A percentile compares a stretch with the other conserved stretches of the same genome.
Conservation (phyloP, 2,113 vertebrate species). For the Apaloderma vittatum region DNA sequence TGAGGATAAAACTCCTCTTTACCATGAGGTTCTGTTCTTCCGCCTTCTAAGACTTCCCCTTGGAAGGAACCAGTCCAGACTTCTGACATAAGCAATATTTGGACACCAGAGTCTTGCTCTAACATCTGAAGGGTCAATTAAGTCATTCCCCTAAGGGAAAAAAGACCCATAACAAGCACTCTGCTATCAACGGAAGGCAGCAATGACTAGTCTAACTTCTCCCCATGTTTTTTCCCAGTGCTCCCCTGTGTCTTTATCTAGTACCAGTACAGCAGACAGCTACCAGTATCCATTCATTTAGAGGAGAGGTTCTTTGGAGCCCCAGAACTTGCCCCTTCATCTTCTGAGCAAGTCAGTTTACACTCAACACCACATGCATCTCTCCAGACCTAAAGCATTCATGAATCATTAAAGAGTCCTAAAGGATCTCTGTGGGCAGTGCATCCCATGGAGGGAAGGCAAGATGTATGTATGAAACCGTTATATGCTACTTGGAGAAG, state of each 20-base stretch:
- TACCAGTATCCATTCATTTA: background rate
- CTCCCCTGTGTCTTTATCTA: background rate
- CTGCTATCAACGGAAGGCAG: background rate
- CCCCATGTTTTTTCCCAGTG: background rate
- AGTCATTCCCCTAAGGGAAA: slow-evolving; percentile 25
- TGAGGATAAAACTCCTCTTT: background rate
- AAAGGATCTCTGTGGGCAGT: background rate
- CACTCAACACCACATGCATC: background rate
- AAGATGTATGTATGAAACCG: background rate
- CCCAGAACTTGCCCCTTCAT: background rate
- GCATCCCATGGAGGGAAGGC: background rate
- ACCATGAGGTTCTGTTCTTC: slow-evolving; percentile 10
- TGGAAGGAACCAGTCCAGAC: slow-evolving; percentile 23
- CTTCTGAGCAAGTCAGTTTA: background rate
- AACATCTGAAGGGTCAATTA: slow-evolving; percentile 48
- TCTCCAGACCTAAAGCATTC: background rate
- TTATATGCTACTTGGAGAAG: background rate
- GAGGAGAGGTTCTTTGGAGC: background rate
- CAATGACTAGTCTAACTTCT: background rate
- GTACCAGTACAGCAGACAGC: background rate
- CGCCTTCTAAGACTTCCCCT: slow-evolving; percentile 8
- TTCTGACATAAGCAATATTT: slow-evolving; percentile 36
- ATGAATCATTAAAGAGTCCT: background rate
- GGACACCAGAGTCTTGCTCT: slow-evolving; percentile 7
- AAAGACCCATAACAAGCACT: slow-evolving; percentile 9